Evolutionary conservation across 2,113 vertebrate genomes (phyloP), one percentile per base, ranked within the genome.

Genomic region (Pelodiscus sinensis): DNA sequence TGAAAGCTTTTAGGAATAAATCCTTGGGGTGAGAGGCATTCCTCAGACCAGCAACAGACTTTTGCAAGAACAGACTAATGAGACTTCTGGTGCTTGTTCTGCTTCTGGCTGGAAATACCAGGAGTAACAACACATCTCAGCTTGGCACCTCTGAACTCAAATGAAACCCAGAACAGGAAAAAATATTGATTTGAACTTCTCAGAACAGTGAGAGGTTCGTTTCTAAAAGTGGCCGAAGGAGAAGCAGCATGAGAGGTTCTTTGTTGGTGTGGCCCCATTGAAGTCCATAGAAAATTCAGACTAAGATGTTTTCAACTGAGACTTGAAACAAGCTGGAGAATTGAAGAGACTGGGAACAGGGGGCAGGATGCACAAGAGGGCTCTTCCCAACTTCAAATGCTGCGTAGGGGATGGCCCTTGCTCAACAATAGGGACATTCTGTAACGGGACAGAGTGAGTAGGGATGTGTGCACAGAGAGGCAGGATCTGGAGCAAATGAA

Each of bases 111-210:
- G 79, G 75, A 56, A 82, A 80, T 50, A 2, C 9, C 24, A 21
- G 68, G 68, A 75, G 50, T 89, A 31, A 81, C 89, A 82, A 0
- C 10, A 54, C 52, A 0, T 79, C 93, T 58, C 90, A 92, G 78
- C 81, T 86, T 95, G 90, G 84, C 92, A 94, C 56, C 58, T 95
- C 60, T 38, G 24, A 25, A 52, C 52, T 88, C 35, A 85, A 54
- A 68, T 31, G 56, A 87, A 90, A 87, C 87, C 35, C 83, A 90
- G 75, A 90, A 86, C 52, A 25, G 81, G 78, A 58, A 92, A 91
- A 93, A 86, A 73, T 15, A 89, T 68, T 94, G 90, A 86, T 93
- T 93, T 94, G 68, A 75, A 80, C 7, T 85, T 92, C 84, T 82
- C 71, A 81, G 84, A 87, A 62, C 79, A 93, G 79, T 81, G 2